Base-by-base conservation (phyloP, 2,797 vertebrate species). In the Neostethus bicornis region DNA sequence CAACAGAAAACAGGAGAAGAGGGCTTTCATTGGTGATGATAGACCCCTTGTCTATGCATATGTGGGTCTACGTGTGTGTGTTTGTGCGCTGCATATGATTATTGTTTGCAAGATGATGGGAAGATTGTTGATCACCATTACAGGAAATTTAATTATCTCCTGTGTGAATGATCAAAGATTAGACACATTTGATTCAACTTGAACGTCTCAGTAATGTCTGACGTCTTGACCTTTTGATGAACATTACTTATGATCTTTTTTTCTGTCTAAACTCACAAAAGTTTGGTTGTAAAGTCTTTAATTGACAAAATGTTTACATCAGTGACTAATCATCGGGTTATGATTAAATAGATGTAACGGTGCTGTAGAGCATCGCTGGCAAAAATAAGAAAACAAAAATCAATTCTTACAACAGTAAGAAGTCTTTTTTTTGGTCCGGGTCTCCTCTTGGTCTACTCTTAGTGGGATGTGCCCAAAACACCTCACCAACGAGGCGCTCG, bases 1-100 rank as follows among this genome's bases (percentile, higher is more conserved):
- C 77, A 65, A 34, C 68, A 52, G 72, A 58, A 76, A 83, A 87
- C 85, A 82, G 85, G 77, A 78, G 79, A 82, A 83, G 81, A 84
- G 71, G 73, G 79, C 66, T 80, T 72, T 81, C 61, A 81, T 80
- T 85, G 76, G 66, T 80, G 69, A 70, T 80, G 80, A 82, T 82
- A 74, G 73, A 77, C 54, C 52, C 57, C 51, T 55, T 74, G 75
- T 75, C 47, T 62, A 54, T 54, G 37, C 58, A 45, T 51, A 66
- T 66, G 32, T 19, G 61, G 70, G 61, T 82, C 78, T 55, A 69
- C 45, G 42, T 58, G 26, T 49, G 7, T 7, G 23, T 23, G 23
- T n/a, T n/a, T n/a, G n/a, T 25, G 24, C 8, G 4, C 26, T 53
- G 38, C 60, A 50, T 65, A 34, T 37, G 65, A 72, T 43, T 48